Base-by-base conservation (phyloP, 1,140 invertebrate species). In the Drosophila nigromelanica region DNA sequence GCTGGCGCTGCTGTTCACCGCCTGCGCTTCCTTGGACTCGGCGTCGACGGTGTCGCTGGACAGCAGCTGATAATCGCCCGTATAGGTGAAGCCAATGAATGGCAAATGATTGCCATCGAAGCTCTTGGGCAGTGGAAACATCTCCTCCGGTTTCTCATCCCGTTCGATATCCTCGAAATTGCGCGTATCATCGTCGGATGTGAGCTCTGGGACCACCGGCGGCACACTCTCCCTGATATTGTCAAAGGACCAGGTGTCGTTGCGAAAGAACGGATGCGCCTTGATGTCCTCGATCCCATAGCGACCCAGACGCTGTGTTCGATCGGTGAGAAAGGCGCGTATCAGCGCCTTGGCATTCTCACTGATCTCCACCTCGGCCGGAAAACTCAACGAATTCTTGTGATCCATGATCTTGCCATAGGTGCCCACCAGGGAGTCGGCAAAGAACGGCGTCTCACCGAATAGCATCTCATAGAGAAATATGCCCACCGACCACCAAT, bases 351-450 rank as follows among this genome's bases (percentile, higher is more conserved):
- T 99, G 5, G 98, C 98, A 89, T 97, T 95, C 66, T 95, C 94
- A 42, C 97, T 98, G 62, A 99, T 97, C 91, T 98, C 96, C 52
- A 97, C 94, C 92, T 99, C 99, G 80, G 97, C 95, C 27, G 98
- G 99, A 93, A 99, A 99, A 74, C 95, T 95, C 3, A 99, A 93
- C 12, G 98, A 98, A 91, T 98, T 99, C 92, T 98, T 96, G 91
- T 99, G 97, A 92, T 99, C 98, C 98, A 99, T 99, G 80, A 99
- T 99, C 93, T 99, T 99, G 60, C 97, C 97, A 92, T 99, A 99
- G 10, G 99, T 99, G 35, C 98, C 98, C 37, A 99, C 97, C 61
- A 99, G 94, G 52, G 98, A 99, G 89, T 99, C 99, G 2, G 98
- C 98, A 93, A 99, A 99, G 93, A 99, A 99, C 4, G 99, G 99